Conservation (phyloP, 2,888 invertebrate genomes). For the Anodontia alba region DNA sequence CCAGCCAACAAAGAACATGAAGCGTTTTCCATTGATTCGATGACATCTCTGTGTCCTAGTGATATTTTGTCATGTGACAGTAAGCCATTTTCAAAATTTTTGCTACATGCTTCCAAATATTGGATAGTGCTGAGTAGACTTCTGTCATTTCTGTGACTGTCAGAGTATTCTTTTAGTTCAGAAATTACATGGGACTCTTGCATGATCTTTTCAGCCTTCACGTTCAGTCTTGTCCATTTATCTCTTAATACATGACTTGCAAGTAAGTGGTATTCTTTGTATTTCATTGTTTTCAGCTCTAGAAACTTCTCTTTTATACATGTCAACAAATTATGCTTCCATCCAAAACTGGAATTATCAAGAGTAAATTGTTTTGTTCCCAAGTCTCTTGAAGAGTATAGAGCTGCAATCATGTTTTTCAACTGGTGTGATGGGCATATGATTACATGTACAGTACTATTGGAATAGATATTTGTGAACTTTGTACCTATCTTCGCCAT, state of each 20-base stretch:
- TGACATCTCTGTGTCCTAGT: neutral
- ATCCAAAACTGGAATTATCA: neutral
- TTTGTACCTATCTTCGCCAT: neutral
- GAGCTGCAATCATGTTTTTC: neutral
- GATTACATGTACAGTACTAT: neutral
- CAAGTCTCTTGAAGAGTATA: neutral
- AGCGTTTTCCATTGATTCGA: neutral
- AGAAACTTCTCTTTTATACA: neutral
- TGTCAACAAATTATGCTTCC: neutral
- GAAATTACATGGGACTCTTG: neutral
- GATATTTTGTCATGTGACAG: neutral
- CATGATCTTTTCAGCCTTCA: neutral
- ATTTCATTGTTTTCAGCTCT: neutral
- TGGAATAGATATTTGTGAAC: neutral
- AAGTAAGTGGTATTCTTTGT: neutral
- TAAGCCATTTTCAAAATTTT: neutral
- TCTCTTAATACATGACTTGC: neutral
- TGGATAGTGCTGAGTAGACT: neutral
- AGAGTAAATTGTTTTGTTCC: neutral
- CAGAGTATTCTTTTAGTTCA: neutral
- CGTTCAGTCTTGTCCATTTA: neutral
- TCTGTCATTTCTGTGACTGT: neutral
- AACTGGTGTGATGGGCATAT: neutral
- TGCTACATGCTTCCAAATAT: neutral
- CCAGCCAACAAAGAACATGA: neutral